Evolutionary conservation across 2,888 invertebrate species (phyloP).

Genomic region (Galerucella pusilla): DNA sequence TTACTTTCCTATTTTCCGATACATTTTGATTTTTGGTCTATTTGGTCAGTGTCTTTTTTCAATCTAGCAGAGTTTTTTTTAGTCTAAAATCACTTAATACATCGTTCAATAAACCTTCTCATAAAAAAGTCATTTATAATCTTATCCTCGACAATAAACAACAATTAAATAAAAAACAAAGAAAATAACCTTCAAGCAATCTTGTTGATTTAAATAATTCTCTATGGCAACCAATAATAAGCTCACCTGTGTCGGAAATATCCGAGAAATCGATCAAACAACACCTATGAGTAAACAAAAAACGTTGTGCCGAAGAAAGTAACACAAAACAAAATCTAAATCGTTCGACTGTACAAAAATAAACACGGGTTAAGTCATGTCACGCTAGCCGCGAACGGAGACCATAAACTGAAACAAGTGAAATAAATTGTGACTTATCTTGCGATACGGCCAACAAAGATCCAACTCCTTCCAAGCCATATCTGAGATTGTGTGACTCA

Average conservation of each 20-base stretch:
- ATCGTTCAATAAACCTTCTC: neutral
- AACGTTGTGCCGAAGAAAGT: conserved; percentile 20
- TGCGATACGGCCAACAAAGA: conserved; percentile 12
- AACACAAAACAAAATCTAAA: conserved; percentile 20
- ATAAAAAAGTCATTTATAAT: neutral
- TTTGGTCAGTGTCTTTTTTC: too few relatives aligned
- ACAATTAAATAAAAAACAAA: neutral
- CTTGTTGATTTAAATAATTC: neutral
- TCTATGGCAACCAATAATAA: neutral
- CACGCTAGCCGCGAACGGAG: neutral
- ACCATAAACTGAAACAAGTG: conserved; percentile 23
- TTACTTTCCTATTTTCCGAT: too few relatives aligned
- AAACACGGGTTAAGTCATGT: neutral
- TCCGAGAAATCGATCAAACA: conserved; percentile 21
- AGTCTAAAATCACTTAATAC: neutral
- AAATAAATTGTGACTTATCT: conserved; percentile 31
- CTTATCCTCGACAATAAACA: neutral
- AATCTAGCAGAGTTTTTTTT: too few relatives aligned
- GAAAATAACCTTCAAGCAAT: conserved; percentile 1
- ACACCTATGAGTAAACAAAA: conserved; percentile 40
- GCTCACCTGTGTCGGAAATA: conserved; percentile 26
- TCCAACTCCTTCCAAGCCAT: conserved; percentile 31
- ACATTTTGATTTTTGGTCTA: too few relatives aligned
- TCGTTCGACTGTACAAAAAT: neutral
- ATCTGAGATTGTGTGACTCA: conserved; percentile 39